Conservation (phyloP, 1,140 invertebrate species). For the Drosophila pachea region DNA sequence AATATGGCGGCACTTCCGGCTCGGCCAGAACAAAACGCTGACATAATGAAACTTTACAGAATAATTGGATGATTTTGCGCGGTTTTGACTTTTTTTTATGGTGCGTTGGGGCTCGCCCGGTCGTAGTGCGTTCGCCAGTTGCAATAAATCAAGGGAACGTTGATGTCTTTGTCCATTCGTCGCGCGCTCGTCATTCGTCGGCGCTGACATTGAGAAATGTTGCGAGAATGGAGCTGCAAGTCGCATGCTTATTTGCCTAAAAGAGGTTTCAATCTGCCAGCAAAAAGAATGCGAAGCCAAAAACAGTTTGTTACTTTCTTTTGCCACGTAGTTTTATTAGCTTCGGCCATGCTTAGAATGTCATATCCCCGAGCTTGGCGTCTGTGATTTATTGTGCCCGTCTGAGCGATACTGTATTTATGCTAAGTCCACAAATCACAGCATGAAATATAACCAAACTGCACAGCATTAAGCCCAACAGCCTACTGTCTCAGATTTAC, state of each 20-base stretch:
- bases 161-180: conserved; percentile 21
- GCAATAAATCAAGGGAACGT: conserved; percentile 64
- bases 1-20: conserved; percentile 64
- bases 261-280: conserved; percentile 24
- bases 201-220: conserved; percentile 64
- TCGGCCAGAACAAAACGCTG: conserved; percentile 46
- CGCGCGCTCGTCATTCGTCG: not conserved
- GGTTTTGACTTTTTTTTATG: not conserved
- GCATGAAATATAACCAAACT: conserved; percentile 61
- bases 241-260: conserved; percentile 41
- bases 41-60: conserved; percentile 73
- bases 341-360: conserved; percentile 46
- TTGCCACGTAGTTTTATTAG: conserved; percentile 52
- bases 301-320: too few relatives aligned
- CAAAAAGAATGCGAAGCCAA: too few relatives aligned
- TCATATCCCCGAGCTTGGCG: conserved; percentile 30
- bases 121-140: conserved; percentile 9
- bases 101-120: conserved; percentile 4
- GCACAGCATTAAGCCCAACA: conserved; percentile 47
- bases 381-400: conserved; percentile 65
- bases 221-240: conserved; percentile 18
- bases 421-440: conserved; percentile 70
- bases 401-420: conserved; percentile 48
- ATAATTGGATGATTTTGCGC: conserved; percentile 68
- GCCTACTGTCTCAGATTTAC: conserved; percentile 36